phyloP scores from a whole-genome alignment of 2,797 vertebrate genomes.

The Sebastes alutus region DNA sequence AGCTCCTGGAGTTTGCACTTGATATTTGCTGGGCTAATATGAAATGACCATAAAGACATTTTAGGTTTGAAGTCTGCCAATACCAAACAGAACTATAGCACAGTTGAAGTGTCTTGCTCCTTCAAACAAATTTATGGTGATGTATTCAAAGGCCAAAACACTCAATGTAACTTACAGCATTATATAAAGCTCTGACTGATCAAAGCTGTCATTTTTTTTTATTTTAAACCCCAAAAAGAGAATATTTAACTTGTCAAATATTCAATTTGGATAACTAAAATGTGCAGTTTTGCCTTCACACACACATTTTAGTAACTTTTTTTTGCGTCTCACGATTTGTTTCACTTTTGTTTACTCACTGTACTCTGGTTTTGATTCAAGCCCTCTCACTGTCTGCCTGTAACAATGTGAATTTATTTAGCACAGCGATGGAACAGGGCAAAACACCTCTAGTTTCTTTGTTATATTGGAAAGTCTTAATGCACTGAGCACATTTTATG shows the following conservation, averaged over 20 bases:
- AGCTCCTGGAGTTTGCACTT: slow-evolving; percentile 47
- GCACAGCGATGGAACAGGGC: slow-evolving; percentile 67
- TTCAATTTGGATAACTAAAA: slow-evolving; percentile 31
- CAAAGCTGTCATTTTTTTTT: neutral
- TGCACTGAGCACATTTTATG: slow-evolving; percentile 80
- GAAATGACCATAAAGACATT: slow-evolving; percentile 6
- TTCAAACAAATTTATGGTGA: slow-evolving; percentile 19
- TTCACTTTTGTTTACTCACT: slow-evolving; percentile 71
- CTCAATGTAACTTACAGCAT: slow-evolving; percentile 23
- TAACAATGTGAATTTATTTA: slow-evolving; percentile 80
- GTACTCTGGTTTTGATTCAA: slow-evolving; percentile 62
- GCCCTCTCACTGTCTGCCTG: slow-evolving; percentile 75
- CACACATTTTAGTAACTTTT: slow-evolving; percentile 13
- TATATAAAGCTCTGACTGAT: slow-evolving; percentile 6
- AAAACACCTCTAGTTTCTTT: slow-evolving; percentile 65
- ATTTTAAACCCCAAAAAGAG: slow-evolving; percentile 17
- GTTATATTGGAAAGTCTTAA: slow-evolving; percentile 77
- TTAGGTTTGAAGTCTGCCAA: slow-evolving; percentile 10
- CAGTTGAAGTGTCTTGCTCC: slow-evolving; percentile 27
- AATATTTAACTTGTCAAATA: slow-evolving; percentile 16
- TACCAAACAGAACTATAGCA: slow-evolving; percentile 35
- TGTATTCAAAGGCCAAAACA: slow-evolving; percentile 33
- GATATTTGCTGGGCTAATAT: slow-evolving; percentile 25
- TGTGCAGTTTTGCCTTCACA: slow-evolving; percentile 44
- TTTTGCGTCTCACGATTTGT: slow-evolving; percentile 9